These are phyloP conservation scores for Mylabris sibirica DNA, from an alignment of 2,888 invertebrate species.

Conservation along the genomic window DNA sequence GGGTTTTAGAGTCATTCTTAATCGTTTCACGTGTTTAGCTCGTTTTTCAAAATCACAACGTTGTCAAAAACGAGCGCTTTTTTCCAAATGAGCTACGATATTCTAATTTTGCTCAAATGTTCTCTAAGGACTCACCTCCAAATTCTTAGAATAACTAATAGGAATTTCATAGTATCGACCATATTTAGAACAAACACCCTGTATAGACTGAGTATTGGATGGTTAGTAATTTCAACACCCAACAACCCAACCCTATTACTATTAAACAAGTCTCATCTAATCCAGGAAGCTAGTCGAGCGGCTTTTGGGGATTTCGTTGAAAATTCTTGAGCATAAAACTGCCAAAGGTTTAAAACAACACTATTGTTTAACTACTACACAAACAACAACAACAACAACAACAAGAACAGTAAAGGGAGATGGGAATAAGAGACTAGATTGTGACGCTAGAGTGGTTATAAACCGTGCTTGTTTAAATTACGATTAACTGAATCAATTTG, in stretches of 20 bases:
- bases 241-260: conserved; percentile 34
- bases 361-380: conserved; percentile 38
- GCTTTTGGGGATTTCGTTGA: conserved; percentile 56
- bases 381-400: not conserved
- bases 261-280: conserved; percentile 54
- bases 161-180: no score
- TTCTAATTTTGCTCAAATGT: no score
- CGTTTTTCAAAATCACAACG: no score
- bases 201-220: conserved; percentile 38
- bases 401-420: no score
- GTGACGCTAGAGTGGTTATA: conserved; percentile 51
- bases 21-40: no score
- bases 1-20: no score
- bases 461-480: conserved; percentile 48
- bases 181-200: no score
- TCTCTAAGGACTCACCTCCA: no score
- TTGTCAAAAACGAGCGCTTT: no score
- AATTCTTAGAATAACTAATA: no score
- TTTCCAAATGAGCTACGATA: no score
- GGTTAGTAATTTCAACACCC: conserved; percentile 21
- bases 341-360: conserved; percentile 40
- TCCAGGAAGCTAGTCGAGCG: conserved; percentile 54
- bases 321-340: conserved; percentile 57
- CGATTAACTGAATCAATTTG: conserved; percentile 42
- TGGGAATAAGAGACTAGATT: conserved; percentile 47